These are phyloP conservation scores for Otocyon megalotis DNA, from an alignment of 2,113 vertebrate species.

Conservation along the genomic window DNA sequence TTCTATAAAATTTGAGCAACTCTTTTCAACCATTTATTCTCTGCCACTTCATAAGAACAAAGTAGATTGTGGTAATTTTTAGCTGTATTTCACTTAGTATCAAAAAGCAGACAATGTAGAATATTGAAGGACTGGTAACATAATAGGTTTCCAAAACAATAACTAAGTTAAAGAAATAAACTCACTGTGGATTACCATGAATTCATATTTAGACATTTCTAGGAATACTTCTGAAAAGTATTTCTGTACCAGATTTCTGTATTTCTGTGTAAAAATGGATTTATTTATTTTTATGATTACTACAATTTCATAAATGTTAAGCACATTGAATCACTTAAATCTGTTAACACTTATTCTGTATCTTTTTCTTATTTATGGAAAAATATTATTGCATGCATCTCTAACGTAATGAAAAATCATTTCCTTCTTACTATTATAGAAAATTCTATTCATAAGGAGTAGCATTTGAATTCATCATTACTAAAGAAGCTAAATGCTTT, in stretches of 20 bases:
- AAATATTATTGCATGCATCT: neutral
- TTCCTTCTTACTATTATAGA: neutral
- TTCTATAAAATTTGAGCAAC: neutral
- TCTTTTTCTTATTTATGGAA: neutral
- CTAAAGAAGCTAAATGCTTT: neutral
- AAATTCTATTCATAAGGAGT: neutral
- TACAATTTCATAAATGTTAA: slow-evolving; percentile 20
- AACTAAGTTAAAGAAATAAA: neutral
- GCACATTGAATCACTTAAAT: neutral
- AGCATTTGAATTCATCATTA: neutral
- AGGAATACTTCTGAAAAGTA: neutral
- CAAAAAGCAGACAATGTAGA: neutral
- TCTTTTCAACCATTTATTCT: neutral
- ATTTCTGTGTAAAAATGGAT: slow-evolving; percentile 6
- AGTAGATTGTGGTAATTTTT: neutral
- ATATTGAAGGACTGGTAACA: neutral
- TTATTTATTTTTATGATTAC: neutral
- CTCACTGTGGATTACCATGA: neutral
- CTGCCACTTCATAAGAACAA: neutral
- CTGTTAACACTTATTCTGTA: neutral
- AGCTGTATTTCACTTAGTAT: neutral
- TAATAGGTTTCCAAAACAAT: neutral
- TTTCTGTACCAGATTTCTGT: neutral
- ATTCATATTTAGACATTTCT: slow-evolving; percentile 31
- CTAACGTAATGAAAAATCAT: neutral